These are phyloP conservation scores for Nomada flava DNA, from an alignment of 2,888 invertebrate species.

Conservation along the genomic window DNA sequence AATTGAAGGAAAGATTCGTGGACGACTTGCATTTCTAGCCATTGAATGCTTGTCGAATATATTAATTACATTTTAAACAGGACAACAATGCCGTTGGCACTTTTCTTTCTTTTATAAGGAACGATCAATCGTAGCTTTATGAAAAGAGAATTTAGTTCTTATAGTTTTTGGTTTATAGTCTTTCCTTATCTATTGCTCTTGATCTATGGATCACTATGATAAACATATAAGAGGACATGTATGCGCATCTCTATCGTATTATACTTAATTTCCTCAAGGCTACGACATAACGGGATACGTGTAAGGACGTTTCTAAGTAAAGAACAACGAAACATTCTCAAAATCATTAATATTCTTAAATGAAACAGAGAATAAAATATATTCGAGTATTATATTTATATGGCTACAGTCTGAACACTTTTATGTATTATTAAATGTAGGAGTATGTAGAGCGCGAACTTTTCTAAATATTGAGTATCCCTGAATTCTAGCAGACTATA, in stretches of 20 bases:
- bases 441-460: neutral
- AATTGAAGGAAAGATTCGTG: too few relatives aligned
- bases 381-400: too few relatives aligned
- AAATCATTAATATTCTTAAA: neutral
- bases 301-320: neutral
- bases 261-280: neutral
- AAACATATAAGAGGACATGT: neutral
- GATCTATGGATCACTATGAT: neutral
- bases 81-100: too few relatives aligned
- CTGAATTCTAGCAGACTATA: slow-evolving; percentile 4
- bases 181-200: neutral
- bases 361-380: neutral
- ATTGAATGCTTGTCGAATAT: too few relatives aligned
- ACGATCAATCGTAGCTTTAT: too few relatives aligned
- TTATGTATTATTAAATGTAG: too few relatives aligned
- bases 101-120: too few relatives aligned
- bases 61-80: too few relatives aligned
- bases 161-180: too few relatives aligned
- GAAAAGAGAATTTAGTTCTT: too few relatives aligned
- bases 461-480: neutral
- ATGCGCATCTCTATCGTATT: neutral
- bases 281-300: neutral
- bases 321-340: neutral
- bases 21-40: too few relatives aligned
- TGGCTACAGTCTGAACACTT: too few relatives aligned